Conservation (phyloP, 2,888 invertebrate genomes). For the Pandemis heparana region DNA sequence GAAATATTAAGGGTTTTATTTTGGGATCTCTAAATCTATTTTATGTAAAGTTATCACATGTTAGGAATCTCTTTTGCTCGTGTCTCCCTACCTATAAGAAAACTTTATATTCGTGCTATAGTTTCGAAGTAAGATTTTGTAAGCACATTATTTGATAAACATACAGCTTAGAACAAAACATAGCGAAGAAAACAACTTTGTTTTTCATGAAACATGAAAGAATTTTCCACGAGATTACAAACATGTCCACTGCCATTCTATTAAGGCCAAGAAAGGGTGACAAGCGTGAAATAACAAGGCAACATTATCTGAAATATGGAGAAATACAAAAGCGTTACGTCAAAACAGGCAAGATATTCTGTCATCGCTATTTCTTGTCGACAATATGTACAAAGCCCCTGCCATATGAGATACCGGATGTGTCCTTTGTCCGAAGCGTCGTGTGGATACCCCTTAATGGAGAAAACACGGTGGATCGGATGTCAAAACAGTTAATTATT, state of each 20-base stretch:
- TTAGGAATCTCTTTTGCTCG: no score
- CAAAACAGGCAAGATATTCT: slow-evolving; percentile 1
- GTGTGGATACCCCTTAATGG: slow-evolving; percentile 8
- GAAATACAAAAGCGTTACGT: slow-evolving; percentile 6
- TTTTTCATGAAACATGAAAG: neutral
- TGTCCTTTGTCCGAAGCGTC: slow-evolving; percentile 4
- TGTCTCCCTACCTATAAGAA: no score
- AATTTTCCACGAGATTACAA: neutral
- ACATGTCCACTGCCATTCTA: neutral
- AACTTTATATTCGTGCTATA: no score
- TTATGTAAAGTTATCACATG: no score
- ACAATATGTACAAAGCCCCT: slow-evolving; percentile 15
- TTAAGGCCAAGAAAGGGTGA: neutral
- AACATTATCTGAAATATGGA: neutral
- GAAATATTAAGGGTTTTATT: neutral
- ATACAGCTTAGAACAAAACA: neutral
- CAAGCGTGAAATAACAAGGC: slow-evolving; percentile 13
- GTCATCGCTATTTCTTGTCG: neutral
- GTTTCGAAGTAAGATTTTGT: no score
- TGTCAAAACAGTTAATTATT: neutral
- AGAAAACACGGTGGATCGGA: slow-evolving; percentile 3
- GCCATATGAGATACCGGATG: slow-evolving; percentile 7
- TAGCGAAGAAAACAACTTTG: neutral
- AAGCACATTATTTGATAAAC: neutral
- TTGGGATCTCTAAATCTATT: neutral